Conservation (phyloP, 2,888 invertebrate genomes). For the Eulithis prunata region DNA sequence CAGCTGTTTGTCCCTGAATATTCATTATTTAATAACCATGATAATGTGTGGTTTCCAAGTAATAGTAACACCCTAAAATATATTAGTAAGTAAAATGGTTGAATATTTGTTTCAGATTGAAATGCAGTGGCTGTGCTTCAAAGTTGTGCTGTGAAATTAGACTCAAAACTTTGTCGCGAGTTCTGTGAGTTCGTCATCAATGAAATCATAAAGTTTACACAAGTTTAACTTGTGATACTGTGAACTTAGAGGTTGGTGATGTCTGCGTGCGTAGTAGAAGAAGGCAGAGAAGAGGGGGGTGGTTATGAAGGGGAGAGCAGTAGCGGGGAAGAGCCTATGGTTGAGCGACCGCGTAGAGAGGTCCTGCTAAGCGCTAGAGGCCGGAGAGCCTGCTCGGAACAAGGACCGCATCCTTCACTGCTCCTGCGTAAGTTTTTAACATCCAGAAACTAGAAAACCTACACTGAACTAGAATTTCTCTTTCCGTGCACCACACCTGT, state of each 20-base stretch:
- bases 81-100: conserved; percentile 4
- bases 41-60: no score
- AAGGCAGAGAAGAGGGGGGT: conserved; percentile 71
- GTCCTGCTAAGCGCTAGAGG: conserved; percentile 83
- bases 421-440: conserved; percentile 66
- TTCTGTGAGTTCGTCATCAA: conserved; percentile 12
- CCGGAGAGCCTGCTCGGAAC: conserved; percentile 87
- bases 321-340: conserved; percentile 56
- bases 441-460: no score
- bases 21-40: no score
- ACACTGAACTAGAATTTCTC: no score
- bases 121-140: conserved; percentile 16
- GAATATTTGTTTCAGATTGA: conserved; percentile 39
- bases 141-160: conserved; percentile 20
- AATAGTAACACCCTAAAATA: not conserved
- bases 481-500: no score
- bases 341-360: conserved; percentile 78
- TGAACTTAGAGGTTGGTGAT: conserved; percentile 58
- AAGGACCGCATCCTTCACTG: conserved; percentile 87
- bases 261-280: conserved; percentile 77
- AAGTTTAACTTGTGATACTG: conserved; percentile 5
- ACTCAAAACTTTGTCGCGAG: conserved; percentile 15
- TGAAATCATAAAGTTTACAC: conserved; percentile 12
- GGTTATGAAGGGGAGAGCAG: conserved; percentile 55
- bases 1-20: no score